A percentile compares a stretch with the other conserved stretches of the same genome.
phyloP scores from a whole-genome alignment of 2,888 invertebrate species.

The Drosophila kambysellisi region DNA sequence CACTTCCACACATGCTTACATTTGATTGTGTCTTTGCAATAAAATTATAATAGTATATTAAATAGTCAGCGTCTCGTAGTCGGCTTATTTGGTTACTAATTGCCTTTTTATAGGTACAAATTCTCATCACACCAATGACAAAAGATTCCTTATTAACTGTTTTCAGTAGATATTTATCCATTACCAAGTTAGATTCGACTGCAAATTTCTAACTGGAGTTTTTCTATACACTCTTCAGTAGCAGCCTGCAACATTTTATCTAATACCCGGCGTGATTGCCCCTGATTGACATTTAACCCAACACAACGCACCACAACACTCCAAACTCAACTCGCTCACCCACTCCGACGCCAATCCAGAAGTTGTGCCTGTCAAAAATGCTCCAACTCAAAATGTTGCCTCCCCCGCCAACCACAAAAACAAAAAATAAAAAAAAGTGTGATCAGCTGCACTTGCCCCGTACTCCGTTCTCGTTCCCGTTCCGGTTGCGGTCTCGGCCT shows the following conservation, averaged over 20 bases:
- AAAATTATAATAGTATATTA: neutral
- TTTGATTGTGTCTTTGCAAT: neutral
- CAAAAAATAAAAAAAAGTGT: slow-evolving; percentile 53
- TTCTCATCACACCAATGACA: neutral
- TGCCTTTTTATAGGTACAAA: too few species aligned
- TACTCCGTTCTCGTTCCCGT: slow-evolving; percentile 8
- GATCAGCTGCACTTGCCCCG: slow-evolving; percentile 80
- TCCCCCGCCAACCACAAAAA: neutral
- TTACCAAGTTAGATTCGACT: neutral
- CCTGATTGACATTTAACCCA: slow-evolving; percentile 72
- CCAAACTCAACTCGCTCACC: neutral
- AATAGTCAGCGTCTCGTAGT: neutral
- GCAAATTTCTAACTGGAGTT: neutral
- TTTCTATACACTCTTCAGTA: neutral
- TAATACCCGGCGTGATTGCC: slow-evolving; percentile 25
- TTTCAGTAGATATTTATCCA: neutral
- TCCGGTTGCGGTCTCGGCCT: slow-evolving; percentile 19
- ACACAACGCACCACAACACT: slow-evolving; percentile 14
- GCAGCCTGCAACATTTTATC: slow-evolving; percentile 7
- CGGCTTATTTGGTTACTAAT: neutral
- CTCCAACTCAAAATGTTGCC: slow-evolving; percentile 37
- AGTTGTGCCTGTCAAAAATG: slow-evolving; percentile 68
- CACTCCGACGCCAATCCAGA: slow-evolving; percentile 22
- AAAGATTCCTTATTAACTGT: neutral
- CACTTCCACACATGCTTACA: neutral